Percentiles rank a stretch among this genome's conserved stretches.
These are phyloP conservation scores for Tetragnatha montana DNA, from an alignment of 2,888 invertebrate species.

Conservation along the genomic window DNA sequence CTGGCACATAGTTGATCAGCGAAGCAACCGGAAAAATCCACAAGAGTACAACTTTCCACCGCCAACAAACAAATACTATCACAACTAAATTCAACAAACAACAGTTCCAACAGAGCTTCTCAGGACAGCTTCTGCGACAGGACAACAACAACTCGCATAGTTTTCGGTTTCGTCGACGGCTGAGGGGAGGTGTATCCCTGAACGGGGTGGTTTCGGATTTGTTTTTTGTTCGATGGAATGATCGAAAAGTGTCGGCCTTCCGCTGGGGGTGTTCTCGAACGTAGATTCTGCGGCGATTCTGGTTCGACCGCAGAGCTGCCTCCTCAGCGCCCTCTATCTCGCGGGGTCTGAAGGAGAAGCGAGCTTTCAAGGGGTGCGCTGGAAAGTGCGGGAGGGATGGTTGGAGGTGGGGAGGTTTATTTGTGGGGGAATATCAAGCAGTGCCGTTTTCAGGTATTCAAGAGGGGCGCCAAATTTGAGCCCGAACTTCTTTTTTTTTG, in stretches of 20 bases:
- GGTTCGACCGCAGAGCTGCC: slow-evolving; percentile 67
- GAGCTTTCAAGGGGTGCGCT: background rate
- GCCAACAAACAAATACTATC: too few species aligned
- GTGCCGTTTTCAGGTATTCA: too few species aligned
- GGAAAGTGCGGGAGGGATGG: background rate
- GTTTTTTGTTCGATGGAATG: slow-evolving; percentile 20
- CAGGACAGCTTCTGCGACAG: slow-evolving; percentile 43
- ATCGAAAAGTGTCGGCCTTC: slow-evolving; percentile 40
- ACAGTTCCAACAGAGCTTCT: slow-evolving; percentile 17
- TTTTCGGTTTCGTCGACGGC: slow-evolving; percentile 46
- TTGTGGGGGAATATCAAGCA: background rate
- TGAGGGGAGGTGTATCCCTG: slow-evolving; percentile 1
- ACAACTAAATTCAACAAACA: background rate
- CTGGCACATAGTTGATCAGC: slow-evolving; percentile 49
- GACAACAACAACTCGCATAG: slow-evolving; percentile 59
- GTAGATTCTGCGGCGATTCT: slow-evolving; percentile 68
- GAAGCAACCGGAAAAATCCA: background rate
- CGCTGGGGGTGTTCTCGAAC: slow-evolving; percentile 60
- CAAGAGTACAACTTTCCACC: background rate
- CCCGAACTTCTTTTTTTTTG: too few species aligned
- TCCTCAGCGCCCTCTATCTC: slow-evolving; percentile 63
- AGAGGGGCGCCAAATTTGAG: too few species aligned
- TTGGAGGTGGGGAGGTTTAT: background rate
- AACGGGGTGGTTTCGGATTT: slow-evolving; percentile 5
- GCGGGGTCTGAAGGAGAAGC: slow-evolving; percentile 28